Conservation (phyloP, 2,797 vertebrate genomes). For the Gambusia yucatana region DNA sequence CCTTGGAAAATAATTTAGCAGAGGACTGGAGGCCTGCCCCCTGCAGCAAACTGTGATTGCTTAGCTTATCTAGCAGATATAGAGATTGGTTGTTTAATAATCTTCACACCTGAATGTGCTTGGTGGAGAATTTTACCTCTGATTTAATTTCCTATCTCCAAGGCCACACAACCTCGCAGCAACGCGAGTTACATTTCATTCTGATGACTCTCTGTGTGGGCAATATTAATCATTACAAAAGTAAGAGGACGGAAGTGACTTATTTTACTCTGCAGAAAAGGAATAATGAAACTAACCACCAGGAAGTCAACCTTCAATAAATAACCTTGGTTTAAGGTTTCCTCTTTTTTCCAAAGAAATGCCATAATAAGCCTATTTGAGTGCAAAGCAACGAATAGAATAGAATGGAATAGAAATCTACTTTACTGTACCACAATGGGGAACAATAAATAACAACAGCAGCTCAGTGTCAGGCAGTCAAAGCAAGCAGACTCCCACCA, state of each 20-base stretch:
- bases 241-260: neutral
- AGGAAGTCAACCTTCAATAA: neutral
- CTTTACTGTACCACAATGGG: too few relatives aligned
- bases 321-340: neutral
- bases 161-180: neutral
- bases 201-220: neutral
- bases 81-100: constrained; percentile 7
- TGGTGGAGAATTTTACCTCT: neutral
- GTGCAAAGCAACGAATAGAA: neutral
- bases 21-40: neutral
- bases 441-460: too few relatives aligned
- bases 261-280: neutral
- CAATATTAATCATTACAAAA: neutral
- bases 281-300: neutral
- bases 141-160: constrained; percentile 7
- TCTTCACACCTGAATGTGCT: constrained; percentile 1
- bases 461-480: too few relatives aligned
- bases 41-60: constrained; percentile 1
- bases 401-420: too few relatives aligned
- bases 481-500: too few relatives aligned
- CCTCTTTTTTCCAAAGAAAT: neutral
- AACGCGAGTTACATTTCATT: neutral
- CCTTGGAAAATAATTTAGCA: neutral
- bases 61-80: constrained; percentile 1
- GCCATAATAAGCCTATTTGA: neutral